phyloP scores from a whole-genome alignment of 2,113 vertebrate species.

The Amazona vittata region DNA sequence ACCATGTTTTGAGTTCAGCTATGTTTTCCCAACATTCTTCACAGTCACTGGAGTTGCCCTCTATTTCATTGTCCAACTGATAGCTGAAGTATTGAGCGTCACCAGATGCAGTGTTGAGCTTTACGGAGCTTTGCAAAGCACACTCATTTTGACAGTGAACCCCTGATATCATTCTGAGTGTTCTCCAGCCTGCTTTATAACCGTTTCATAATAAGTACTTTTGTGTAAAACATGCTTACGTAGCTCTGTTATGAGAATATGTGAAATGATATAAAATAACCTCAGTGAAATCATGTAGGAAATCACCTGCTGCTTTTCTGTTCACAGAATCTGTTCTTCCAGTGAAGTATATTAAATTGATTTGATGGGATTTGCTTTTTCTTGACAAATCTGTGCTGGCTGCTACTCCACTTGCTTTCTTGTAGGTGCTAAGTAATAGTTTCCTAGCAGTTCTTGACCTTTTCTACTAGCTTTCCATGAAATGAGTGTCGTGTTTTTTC shows the following conservation, averaged over 20 bases:
- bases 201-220: background rate
- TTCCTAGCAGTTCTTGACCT: background rate
- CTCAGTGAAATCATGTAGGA: background rate
- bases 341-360: background rate
- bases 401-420: background rate
- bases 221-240: background rate
- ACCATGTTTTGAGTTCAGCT: background rate
- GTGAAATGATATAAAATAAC: background rate
- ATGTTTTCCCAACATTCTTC: accelerated
- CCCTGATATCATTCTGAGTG: background rate
- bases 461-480: background rate
- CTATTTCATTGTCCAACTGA: background rate
- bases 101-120: background rate
- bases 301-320: background rate
- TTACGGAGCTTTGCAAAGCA: background rate
- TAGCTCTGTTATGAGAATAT: background rate
- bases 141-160: background rate
- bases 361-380: background rate
- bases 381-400: background rate
- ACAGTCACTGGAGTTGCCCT: background rate
- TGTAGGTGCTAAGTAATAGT: background rate
- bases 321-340: background rate
- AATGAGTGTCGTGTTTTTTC: background rate
- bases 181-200: background rate
- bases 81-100: background rate